Evolutionary conservation across 2,113 vertebrate species (phyloP).

Genomic region (Ptilorrhoa leucosticta): DNA sequence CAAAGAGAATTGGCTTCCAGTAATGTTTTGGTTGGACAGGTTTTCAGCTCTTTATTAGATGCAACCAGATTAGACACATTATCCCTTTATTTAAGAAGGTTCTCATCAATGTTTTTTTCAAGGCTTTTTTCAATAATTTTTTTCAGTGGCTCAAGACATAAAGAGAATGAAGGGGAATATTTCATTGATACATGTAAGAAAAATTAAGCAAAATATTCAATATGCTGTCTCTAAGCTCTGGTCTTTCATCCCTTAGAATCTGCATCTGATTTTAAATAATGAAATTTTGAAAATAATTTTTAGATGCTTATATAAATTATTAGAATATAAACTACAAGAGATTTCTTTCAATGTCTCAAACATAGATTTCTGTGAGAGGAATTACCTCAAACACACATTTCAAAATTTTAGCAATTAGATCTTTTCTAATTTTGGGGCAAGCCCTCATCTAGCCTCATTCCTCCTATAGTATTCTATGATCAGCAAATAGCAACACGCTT

Average conservation of each 20-base stretch:
- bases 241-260: not conserved
- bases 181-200: not conserved
- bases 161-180: not conserved
- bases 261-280: not conserved
- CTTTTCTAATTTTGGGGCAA: not conserved
- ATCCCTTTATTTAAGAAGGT: not conserved
- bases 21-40: not conserved
- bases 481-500: not conserved
- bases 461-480: not conserved
- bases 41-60: not conserved
- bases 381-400: not conserved
- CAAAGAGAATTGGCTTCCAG: not conserved
- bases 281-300: not conserved
- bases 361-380: not conserved
- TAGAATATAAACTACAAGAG: not conserved
- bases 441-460: not conserved
- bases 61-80: not conserved
- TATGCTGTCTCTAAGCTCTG: fast-evolving
- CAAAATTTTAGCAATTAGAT: not conserved
- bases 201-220: not conserved
- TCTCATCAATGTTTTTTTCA: not conserved
- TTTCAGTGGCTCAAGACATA: not conserved
- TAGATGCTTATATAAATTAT: not conserved
- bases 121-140: not conserved
- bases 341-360: not conserved